phyloP scores from a whole-genome alignment of 1,140 invertebrate species.

The Drosophila pseudoobscura region DNA sequence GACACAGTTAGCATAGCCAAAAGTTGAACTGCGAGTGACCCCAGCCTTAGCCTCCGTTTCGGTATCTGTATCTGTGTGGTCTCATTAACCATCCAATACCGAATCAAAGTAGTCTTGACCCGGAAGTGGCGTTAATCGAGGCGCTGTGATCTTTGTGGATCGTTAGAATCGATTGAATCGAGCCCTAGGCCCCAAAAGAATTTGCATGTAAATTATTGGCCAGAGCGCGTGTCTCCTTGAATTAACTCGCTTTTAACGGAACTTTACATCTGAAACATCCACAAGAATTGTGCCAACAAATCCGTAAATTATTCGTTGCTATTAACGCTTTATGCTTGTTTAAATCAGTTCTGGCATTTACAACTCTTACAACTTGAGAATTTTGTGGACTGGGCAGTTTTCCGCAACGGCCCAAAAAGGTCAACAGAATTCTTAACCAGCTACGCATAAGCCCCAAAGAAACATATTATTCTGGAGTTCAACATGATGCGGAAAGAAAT shows the following conservation, averaged over 20 bases:
- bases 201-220: conserved; percentile 65
- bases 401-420: conserved; percentile 19
- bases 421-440: conserved; percentile 34
- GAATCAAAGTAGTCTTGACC: conserved; percentile 47
- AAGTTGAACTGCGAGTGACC: conserved; percentile 57
- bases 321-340: conserved; percentile 28
- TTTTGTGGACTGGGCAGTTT: conserved; percentile 23
- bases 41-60: conserved; percentile 45
- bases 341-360: conserved; percentile 12
- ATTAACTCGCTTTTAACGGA: conserved; percentile 38
- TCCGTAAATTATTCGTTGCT: conserved; percentile 17
- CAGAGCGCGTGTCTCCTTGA: conserved; percentile 62
- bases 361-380: conserved; percentile 22
- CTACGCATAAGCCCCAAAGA: neutral
- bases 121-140: conserved; percentile 60
- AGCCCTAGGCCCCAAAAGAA: conserved; percentile 50
- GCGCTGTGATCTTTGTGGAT: conserved; percentile 33
- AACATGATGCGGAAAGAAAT: conserved; percentile 5
- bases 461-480: conserved; percentile 28
- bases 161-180: conserved; percentile 48
- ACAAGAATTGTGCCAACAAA: neutral
- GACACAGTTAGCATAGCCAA: conserved; percentile 60
- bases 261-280: conserved; percentile 24
- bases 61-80: conserved; percentile 21
- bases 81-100: conserved; percentile 23